Conservation (phyloP, 2,797 vertebrate genomes). For the Oophaga sylvatica region DNA sequence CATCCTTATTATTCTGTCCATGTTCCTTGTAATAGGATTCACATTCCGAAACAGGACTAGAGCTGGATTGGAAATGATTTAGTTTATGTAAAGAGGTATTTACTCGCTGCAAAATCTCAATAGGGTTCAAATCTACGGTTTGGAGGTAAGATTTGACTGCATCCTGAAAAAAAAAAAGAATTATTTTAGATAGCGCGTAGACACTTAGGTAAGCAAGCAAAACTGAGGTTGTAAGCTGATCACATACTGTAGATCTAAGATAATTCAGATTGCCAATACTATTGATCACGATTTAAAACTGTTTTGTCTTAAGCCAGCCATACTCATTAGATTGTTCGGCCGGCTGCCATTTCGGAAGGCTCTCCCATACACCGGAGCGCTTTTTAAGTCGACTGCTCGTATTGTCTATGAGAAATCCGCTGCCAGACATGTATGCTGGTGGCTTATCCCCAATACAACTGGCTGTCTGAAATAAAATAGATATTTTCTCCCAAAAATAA, state of each 20-base stretch:
- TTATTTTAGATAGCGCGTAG: background rate
- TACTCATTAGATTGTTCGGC: too few relatives aligned
- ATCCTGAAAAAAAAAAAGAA: background rate
- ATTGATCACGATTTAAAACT: background rate
- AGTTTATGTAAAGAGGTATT: background rate
- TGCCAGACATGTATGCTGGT: too few relatives aligned
- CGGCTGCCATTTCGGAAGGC: too few relatives aligned
- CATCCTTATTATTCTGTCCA: background rate
- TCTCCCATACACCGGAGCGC: background rate
- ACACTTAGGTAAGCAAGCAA: background rate
- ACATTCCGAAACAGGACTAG: background rate
- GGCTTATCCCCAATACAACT: too few relatives aligned
- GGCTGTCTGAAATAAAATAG: too few relatives aligned
- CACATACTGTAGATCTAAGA: background rate
- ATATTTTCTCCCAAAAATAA: too few relatives aligned
- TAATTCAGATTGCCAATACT: background rate
- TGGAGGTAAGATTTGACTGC: background rate
- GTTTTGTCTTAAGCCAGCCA: too few relatives aligned
- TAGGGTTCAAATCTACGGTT: background rate
- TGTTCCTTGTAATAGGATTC: background rate
- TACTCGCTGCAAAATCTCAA: background rate
- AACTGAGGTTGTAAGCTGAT: background rate
- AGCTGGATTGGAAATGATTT: background rate
- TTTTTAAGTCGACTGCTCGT: background rate
- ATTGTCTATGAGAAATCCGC: background rate